Evolutionary conservation across 2,888 invertebrate genomes (phyloP).

Genomic region (Steinernema hermaphroditum): DNA sequence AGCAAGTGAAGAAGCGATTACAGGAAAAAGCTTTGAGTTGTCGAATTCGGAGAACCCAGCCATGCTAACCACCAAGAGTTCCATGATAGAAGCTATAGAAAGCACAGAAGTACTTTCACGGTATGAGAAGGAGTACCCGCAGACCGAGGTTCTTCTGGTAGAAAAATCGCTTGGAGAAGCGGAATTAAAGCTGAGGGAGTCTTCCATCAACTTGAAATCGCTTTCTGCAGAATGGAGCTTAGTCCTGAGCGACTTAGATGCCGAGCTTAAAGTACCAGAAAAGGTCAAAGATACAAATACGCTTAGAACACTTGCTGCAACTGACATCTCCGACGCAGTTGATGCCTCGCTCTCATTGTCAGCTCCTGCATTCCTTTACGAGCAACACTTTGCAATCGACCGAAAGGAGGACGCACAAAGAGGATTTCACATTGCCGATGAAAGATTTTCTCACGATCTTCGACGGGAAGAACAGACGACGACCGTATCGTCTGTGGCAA

Average conservation of each 20-base stretch:
- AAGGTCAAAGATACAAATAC: slow-evolving; percentile 45
- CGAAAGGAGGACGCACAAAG: slow-evolving; percentile 35
- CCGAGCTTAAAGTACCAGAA: slow-evolving; percentile 48
- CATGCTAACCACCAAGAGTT: not conserved
- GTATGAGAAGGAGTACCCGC: too few relatives aligned
- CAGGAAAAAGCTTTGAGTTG: not conserved
- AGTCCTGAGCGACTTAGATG: slow-evolving; percentile 53
- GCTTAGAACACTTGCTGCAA: slow-evolving; percentile 41
- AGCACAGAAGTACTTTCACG: too few relatives aligned
- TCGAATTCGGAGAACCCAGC: not conserved
- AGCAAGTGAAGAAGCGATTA: not conserved
- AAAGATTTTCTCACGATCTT: slow-evolving; percentile 38
- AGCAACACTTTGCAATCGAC: slow-evolving; percentile 39
- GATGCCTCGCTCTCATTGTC: slow-evolving; percentile 35
- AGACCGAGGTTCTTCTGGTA: not conserved
- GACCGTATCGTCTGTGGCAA: not conserved
- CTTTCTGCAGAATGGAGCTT: slow-evolving; percentile 52
- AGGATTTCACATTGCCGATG: slow-evolving; percentile 35
- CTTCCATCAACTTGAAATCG: slow-evolving; percentile 17
- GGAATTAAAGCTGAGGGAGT: not conserved
- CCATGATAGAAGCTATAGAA: not conserved
- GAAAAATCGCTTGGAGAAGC: not conserved
- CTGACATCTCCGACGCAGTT: slow-evolving; percentile 31
- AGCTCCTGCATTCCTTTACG: slow-evolving; percentile 28
- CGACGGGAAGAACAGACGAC: not conserved